phyloP scores from a whole-genome alignment of 2,113 vertebrate species.

The Panurus biarmicus region DNA sequence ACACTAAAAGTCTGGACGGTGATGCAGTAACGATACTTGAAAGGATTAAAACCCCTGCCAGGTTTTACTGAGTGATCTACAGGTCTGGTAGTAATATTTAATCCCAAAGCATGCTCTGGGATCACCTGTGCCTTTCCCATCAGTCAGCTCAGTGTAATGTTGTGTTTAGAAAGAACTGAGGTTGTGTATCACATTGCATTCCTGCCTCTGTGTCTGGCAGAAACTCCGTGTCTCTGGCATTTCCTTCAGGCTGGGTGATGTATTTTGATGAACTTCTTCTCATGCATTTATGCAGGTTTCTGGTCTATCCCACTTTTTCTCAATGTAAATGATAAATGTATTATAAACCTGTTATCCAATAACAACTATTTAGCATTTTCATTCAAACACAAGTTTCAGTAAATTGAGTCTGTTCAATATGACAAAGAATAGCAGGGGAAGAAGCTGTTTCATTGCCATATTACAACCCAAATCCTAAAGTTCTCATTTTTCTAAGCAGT shows the following conservation, averaged over 20 bases:
- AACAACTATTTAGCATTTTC: not conserved
- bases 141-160: not conserved
- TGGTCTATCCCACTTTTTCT: not conserved
- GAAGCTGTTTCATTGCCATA: not conserved
- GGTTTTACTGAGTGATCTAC: not conserved
- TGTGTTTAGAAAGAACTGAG: not conserved
- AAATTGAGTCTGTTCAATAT: not conserved
- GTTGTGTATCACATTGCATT: not conserved
- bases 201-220: not conserved
- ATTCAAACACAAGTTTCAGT: not conserved
- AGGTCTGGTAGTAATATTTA: not conserved
- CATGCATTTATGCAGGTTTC: not conserved
- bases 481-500: not conserved
- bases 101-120: not conserved
- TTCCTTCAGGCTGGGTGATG: not conserved
- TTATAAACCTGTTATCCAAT: not conserved
- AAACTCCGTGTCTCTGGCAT: not conserved
- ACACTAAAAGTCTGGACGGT: not conserved
- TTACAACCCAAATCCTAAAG: not conserved
- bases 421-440: not conserved
- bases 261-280: not conserved
- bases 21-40: not conserved
- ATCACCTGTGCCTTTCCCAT: not conserved
- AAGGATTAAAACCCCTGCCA: not conserved
- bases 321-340: not conserved